Evolutionary conservation across 1,140 invertebrate genomes (phyloP), one percentile per base, ranked within the genome.

Genomic region (Trigoniulus corallinus): DNA sequence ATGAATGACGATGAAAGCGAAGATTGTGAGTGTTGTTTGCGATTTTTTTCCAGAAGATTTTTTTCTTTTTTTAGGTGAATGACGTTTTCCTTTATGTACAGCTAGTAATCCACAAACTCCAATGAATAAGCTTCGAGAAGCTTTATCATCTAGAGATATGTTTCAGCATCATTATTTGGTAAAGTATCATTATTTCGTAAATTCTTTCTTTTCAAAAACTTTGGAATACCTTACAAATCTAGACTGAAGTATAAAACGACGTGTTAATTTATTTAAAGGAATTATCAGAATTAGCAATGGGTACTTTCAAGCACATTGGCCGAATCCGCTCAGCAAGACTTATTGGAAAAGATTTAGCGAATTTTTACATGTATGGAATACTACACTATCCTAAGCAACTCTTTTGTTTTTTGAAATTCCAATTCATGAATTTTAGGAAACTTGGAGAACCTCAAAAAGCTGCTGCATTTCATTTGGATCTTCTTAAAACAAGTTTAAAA

Each of bases 251-350:
- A n/a, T n/a, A n/a, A n/a, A n/a, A n/a, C n/a, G n/a, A n/a, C n/a
- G n/a, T n/a, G n/a, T n/a, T n/a, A n/a, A 34, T 7, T 7, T 34
- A 7, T 7, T 34, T 64, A 45, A 56, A 78, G 75, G 91, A 95
- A 65, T 69, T 96, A 41, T 85, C 88, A 7, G 93, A 97, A 67
- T 68, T 95, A 52, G 88, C 91, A 1, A 93, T 95, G 77, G 88
- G 91, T 41, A 96, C 91, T 1, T 96, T 88, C 61, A 98, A 98
- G 64, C 89, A 96, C 67, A 89, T 95, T 57, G 80, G 87, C 4
- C 75, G 88, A 44, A 72, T 85, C 50, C 69, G 88, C 53, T 87
- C 79, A 37, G 91, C 92, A 0, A 74, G 88, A 46, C 72, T 84
- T 18, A 84, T 96, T 52, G 92, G 92, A 0, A 75, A 81, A 54